Conservation (phyloP, 2,888 invertebrate genomes). For the Mactromeris polynyma region DNA sequence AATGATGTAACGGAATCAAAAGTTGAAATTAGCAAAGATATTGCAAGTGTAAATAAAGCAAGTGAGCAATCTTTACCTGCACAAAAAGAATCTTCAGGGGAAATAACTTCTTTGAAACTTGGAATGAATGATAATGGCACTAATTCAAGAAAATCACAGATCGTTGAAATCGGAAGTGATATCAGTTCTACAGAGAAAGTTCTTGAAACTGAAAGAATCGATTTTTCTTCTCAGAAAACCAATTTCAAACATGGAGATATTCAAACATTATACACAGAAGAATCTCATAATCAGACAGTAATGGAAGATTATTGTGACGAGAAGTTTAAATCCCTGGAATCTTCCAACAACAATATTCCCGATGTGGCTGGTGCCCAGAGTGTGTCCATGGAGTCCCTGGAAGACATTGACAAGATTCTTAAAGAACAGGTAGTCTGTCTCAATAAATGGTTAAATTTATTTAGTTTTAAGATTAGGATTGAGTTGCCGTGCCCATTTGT, state of each 20-base stretch:
- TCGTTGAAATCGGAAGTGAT: slow-evolving; percentile 64
- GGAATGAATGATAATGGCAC: slow-evolving; percentile 19
- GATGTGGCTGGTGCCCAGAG: slow-evolving; percentile 35
- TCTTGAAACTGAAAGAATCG: slow-evolving; percentile 75
- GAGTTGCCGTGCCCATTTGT: no score
- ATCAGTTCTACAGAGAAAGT: slow-evolving; percentile 34
- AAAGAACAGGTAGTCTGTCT: slow-evolving; percentile 69
- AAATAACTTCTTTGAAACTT: slow-evolving; percentile 48
- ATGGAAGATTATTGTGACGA: slow-evolving; percentile 23
- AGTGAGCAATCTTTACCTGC: slow-evolving; percentile 35
- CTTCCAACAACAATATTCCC: neutral
- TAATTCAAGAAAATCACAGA: slow-evolving; percentile 11
- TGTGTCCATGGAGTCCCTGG: slow-evolving; percentile 60
- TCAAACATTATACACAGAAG: slow-evolving; percentile 28
- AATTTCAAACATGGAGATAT: slow-evolving; percentile 64
- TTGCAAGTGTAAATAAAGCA: neutral
- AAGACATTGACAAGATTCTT: slow-evolving; percentile 65
- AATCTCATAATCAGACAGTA: slow-evolving; percentile 21
- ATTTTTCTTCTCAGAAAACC: slow-evolving; percentile 73
- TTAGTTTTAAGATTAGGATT: no score
- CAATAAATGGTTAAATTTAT: no score
- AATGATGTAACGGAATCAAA: neutral
- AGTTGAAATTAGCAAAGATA: neutral
- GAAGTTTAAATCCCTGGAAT: slow-evolving; percentile 25
- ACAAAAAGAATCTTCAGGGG: slow-evolving; percentile 62